Evolutionary conservation across 2,113 vertebrate species (phyloP).

Genomic region (Zonotrichia leucophrys): DNA sequence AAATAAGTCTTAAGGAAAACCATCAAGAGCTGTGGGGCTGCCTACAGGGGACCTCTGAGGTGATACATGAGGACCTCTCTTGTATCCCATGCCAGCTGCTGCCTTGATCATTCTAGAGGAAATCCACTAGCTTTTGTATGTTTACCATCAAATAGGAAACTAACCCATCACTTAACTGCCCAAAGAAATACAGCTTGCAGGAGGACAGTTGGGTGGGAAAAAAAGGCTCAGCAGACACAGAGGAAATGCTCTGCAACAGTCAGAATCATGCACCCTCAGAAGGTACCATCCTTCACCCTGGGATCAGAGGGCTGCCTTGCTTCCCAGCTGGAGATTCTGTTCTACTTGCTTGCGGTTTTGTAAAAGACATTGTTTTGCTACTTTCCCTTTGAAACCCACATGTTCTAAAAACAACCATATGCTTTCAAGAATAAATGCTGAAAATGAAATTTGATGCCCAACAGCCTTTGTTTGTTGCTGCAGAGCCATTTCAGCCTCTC

Average conservation of each 20-base stretch:
- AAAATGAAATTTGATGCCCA: conserved; percentile 17
- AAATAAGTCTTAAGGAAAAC: neutral
- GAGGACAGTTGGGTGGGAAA: neutral
- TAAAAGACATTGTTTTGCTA: conserved; percentile 3
- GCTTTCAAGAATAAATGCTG: neutral
- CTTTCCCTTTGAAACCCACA: conserved; percentile 22
- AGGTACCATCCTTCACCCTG: neutral
- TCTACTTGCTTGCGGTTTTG: conserved; percentile 35
- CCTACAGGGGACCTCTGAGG: too few relatives aligned
- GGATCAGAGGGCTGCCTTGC: neutral
- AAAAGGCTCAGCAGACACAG: neutral
- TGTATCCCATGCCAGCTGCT: neutral
- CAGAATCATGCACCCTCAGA: neutral
- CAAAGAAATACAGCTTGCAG: neutral
- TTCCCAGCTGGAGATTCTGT: neutral
- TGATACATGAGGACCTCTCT: neutral
- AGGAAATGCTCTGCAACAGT: neutral
- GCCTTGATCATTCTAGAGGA: neutral
- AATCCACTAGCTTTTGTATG: neutral
- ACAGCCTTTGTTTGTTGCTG: neutral
- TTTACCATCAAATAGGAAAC: neutral
- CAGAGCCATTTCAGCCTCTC: neutral
- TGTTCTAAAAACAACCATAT: conserved; percentile 22
- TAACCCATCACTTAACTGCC: neutral
- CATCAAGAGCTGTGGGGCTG: neutral